A percentile compares a stretch with the other conserved stretches of the same genome.
These are phyloP conservation scores for Lagopus muta DNA, from an alignment of 2,113 vertebrate species.

Conservation along the genomic window DNA sequence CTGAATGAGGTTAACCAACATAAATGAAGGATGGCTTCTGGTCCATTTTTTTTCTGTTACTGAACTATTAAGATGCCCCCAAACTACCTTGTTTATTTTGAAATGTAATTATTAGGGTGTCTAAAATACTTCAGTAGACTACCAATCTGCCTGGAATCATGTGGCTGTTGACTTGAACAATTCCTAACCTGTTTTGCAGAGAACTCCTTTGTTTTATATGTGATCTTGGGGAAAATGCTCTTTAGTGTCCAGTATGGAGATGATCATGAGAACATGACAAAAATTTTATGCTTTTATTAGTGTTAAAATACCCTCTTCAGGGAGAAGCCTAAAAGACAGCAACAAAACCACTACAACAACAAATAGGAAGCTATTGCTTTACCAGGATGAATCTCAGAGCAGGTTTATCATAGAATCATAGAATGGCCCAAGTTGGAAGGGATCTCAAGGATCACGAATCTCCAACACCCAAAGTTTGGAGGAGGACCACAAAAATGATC, in stretches of 20 bases:
- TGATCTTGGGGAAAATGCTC: neutral
- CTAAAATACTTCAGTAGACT: neutral
- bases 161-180: neutral
- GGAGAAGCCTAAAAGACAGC: fast-evolving
- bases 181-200: neutral
- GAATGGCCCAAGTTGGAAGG: too few species aligned
- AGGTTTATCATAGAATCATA: too few species aligned
- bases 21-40: neutral
- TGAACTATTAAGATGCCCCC: neutral
- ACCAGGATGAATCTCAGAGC: neutral
- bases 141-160: neutral
- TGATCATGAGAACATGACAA: neutral
- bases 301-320: neutral
- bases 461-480: neutral
- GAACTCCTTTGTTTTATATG: neutral
- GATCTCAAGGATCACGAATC: too few species aligned
- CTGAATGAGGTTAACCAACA: neutral
- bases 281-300: neutral
- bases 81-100: neutral
- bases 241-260: neutral
- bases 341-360: neutral
- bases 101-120: neutral
- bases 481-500: neutral
- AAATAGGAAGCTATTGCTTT: neutral
- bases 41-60: neutral